Conservation (phyloP, 1,140 invertebrate genomes). For the Drosophila ironensis region DNA sequence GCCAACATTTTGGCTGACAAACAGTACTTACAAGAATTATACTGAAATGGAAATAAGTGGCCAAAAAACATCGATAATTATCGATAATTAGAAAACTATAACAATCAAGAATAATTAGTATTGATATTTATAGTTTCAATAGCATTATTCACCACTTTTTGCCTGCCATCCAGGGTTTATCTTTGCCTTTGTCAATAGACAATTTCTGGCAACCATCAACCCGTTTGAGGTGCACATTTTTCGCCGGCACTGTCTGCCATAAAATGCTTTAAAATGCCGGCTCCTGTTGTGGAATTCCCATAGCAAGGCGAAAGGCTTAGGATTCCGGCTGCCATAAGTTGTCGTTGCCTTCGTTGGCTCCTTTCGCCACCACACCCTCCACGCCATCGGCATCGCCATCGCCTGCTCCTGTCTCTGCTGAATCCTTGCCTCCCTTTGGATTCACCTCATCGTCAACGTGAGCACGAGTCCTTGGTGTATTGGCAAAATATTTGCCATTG, state of each 20-base stretch:
- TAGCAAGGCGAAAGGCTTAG: constrained; percentile 49
- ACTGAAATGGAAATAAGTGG: not conserved
- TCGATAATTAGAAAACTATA: too few relatives aligned
- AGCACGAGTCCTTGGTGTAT: constrained; percentile 66
- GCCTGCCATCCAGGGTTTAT: too few relatives aligned
- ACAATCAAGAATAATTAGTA: too few relatives aligned
- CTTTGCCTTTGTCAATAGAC: too few relatives aligned
- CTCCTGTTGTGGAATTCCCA: constrained; percentile 39
- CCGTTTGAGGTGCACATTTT: constrained; percentile 18
- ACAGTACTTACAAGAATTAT: not conserved
- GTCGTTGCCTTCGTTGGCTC: constrained; percentile 37
- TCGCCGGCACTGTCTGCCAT: constrained; percentile 31
- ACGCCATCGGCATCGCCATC: not conserved
- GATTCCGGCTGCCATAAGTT: constrained; percentile 67
- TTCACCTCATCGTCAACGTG: constrained; percentile 61
- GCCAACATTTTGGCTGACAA: too few relatives aligned
- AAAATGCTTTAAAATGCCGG: constrained; percentile 53
- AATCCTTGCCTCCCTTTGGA: not conserved
- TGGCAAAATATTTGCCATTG: constrained; percentile 80
- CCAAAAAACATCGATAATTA: not conserved
- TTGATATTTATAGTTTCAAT: too few relatives aligned
- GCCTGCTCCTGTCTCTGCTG: too few relatives aligned
- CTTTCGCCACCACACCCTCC: constrained; percentile 17
- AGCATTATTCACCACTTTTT: too few relatives aligned
- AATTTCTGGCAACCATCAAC: too few relatives aligned